Percentiles rank a stretch among this genome's conserved stretches.
Conservation (phyloP, 2,888 invertebrate genomes). For the Drosophila siamana region DNA sequence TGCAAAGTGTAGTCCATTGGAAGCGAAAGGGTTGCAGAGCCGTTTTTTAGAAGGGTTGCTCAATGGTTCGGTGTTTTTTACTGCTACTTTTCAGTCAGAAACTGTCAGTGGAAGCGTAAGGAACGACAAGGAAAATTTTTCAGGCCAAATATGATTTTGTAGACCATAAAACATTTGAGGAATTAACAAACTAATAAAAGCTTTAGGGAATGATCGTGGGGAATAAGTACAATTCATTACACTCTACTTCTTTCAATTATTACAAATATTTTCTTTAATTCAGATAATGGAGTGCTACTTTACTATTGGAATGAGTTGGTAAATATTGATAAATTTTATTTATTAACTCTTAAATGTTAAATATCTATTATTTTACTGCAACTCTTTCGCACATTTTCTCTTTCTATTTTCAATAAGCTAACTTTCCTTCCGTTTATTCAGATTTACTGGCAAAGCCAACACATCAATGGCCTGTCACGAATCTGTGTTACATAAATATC, state of each 20-base stretch:
- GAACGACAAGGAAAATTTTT: neutral
- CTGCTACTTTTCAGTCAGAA: slow-evolving; percentile 32
- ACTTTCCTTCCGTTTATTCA: neutral
- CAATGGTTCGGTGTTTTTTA: slow-evolving; percentile 34
- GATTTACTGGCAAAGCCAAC: slow-evolving; percentile 5
- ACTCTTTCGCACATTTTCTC: no score
- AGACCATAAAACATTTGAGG: no score
- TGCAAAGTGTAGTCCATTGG: slow-evolving; percentile 55
- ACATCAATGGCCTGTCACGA: slow-evolving; percentile 49
- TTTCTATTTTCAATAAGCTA: neutral
- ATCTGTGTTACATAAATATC: slow-evolving; percentile 19
- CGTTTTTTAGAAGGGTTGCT: slow-evolving; percentile 68
- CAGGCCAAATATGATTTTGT: neutral
- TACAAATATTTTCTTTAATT: neutral
- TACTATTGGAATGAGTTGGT: neutral
- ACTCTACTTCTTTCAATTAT: neutral
- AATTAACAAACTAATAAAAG: neutral
- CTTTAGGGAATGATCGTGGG: neutral
- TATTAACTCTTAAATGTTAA: neutral
- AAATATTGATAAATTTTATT: neutral
- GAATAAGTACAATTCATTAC: neutral
- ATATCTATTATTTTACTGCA: neutral
- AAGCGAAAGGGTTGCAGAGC: slow-evolving; percentile 69
- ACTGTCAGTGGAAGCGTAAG: neutral
- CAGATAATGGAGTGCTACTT: neutral